Evolutionary conservation across 2,888 invertebrate species (phyloP).

Genomic region (Cephus rjabovi): DNA sequence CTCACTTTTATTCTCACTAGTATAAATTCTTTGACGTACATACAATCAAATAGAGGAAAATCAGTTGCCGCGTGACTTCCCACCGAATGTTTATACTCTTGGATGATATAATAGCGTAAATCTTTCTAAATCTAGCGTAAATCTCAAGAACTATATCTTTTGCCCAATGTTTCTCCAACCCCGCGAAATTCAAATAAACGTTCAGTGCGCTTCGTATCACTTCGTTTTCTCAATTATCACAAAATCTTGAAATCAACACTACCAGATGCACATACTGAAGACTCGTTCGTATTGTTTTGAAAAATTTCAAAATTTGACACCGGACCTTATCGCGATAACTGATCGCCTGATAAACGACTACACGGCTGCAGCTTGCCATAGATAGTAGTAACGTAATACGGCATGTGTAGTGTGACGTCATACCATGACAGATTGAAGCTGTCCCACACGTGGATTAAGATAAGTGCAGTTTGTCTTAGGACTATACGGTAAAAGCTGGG

Average conservation of each 20-base stretch:
- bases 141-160: not conserved
- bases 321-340: too few relatives aligned
- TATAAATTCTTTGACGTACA: not conserved
- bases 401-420: conserved; percentile 4
- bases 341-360: too few relatives aligned
- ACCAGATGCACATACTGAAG: too few relatives aligned
- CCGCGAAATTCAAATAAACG: too few relatives aligned
- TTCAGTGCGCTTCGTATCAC: too few relatives aligned
- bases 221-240: too few relatives aligned
- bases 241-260: too few relatives aligned
- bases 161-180: not conserved
- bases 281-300: too few relatives aligned
- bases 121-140: not conserved
- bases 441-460: conserved; percentile 2
- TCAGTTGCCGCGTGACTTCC: not conserved
- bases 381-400: conserved; percentile 1
- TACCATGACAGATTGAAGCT: not conserved
- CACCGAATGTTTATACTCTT: not conserved
- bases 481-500: not conserved
- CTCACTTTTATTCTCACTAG: not conserved
- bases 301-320: too few relatives aligned
- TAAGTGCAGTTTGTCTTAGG: not conserved
- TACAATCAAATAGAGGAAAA: not conserved
- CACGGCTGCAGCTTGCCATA: too few relatives aligned
- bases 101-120: not conserved